phyloP scores from a whole-genome alignment of 2,113 vertebrate genomes.

The Shinisaurus crocodilurus region DNA sequence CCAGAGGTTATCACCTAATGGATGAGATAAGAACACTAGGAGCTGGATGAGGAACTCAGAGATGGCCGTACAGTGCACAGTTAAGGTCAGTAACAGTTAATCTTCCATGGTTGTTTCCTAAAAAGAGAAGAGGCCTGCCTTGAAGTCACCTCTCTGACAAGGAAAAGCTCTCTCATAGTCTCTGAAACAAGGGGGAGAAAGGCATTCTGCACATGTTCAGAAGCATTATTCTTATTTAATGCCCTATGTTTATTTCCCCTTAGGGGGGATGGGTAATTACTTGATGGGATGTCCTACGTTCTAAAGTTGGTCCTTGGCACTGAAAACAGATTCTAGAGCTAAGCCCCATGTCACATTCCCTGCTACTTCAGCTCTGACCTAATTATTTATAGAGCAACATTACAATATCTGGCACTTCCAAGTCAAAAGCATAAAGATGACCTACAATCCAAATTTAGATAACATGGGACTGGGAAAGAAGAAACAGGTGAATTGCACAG shows the following conservation, averaged over 20 bases:
- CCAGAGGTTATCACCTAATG: slow-evolving; percentile 77
- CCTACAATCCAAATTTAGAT: not conserved
- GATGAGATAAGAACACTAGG: slow-evolving; percentile 14
- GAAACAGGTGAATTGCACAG: not conserved
- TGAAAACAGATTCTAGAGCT: not conserved
- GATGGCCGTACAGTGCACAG: not conserved
- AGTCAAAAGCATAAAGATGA: not conserved
- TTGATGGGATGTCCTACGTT: not conserved
- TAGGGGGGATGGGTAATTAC: not conserved
- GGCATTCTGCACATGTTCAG: not conserved
- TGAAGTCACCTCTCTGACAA: not conserved
- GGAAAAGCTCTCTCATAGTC: not conserved
- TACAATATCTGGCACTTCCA: not conserved
- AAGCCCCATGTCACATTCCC: not conserved
- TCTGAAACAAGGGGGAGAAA: not conserved
- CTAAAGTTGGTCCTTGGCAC: not conserved
- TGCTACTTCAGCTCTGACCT: not conserved
- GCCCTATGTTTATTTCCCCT: not conserved
- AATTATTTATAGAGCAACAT: not conserved
- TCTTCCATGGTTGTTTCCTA: not conserved
- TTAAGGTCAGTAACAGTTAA: not conserved
- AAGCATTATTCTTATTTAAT: not conserved
- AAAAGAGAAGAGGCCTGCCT: not conserved
- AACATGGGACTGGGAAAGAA: not conserved
- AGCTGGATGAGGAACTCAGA: not conserved